These are phyloP conservation scores for Mormyrops boulengeri DNA, from an alignment of 2,797 vertebrate species.

Conservation along the genomic window DNA sequence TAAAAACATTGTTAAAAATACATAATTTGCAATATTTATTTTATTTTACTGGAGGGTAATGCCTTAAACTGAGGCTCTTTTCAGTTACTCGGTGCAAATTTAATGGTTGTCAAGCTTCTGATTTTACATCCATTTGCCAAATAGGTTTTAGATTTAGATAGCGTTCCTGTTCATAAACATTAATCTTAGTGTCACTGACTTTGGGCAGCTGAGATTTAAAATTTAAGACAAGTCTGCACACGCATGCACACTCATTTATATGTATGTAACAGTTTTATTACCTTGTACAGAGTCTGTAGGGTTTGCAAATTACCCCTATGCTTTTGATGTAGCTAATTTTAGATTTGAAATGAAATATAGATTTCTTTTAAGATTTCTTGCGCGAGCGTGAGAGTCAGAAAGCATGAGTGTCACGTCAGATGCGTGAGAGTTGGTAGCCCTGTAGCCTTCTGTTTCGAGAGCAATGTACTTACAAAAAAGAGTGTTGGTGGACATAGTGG, in stretches of 20 bases:
- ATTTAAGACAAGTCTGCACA: background rate
- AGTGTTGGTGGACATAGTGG: background rate
- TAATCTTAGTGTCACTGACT: background rate
- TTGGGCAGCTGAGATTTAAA: background rate
- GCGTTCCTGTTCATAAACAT: background rate
- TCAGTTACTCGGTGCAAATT: background rate
- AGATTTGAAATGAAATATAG: background rate
- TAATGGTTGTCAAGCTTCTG: background rate
- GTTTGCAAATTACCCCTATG: background rate
- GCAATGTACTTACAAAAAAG: background rate
- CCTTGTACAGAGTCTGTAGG: background rate
- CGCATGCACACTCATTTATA: background rate
- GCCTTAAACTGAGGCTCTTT: background rate
- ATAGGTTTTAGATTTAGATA: background rate
- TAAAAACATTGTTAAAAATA: background rate
- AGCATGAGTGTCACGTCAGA: background rate
- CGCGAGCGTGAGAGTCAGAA: background rate
- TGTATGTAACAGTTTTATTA: background rate
- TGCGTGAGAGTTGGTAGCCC: background rate
- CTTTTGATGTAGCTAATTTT: background rate
- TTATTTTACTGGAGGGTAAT: background rate
- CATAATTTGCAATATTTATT: background rate
- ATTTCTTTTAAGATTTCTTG: background rate
- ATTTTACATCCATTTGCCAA: background rate
- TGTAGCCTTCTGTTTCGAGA: background rate